These are phyloP conservation scores for Globodera rostochiensis DNA, from an alignment of 1,140 invertebrate species.

Conservation along the genomic window DNA sequence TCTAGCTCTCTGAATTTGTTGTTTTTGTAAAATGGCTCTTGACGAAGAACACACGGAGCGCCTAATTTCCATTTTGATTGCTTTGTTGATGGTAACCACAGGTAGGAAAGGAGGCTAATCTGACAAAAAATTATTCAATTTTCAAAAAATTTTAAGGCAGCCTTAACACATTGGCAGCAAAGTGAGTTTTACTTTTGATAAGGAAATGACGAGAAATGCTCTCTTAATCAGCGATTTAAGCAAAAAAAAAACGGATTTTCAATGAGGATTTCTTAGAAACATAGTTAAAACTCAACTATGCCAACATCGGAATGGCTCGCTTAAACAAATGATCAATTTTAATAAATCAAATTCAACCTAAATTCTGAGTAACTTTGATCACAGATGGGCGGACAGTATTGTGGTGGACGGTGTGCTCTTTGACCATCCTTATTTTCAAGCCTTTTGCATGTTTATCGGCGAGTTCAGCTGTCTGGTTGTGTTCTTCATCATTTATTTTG, in stretches of 20 bases:
- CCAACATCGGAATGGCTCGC: not conserved
- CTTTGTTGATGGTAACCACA: conserved; percentile 51
- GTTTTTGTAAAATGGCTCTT: conserved; percentile 1
- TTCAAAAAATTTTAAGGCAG: conserved; percentile 8
- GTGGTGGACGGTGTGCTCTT: conserved; percentile 56
- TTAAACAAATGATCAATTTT: not conserved
- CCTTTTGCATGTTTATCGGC: conserved; percentile 62
- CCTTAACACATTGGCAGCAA: conserved; percentile 63
- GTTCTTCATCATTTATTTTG: conserved; percentile 53
- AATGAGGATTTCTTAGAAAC: not conserved
- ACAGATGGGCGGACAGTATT: conserved; percentile 62
- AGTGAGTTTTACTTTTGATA: conserved; percentile 36
- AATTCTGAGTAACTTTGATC: conserved; percentile 18
- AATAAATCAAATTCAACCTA: not conserved
- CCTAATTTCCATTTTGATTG: conserved; percentile 36
- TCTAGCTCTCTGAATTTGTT: not conserved
- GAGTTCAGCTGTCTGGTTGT: conserved; percentile 62
- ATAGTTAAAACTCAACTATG: not conserved
- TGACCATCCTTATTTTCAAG: conserved; percentile 63
- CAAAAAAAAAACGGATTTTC: not conserved
- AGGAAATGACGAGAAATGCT: not conserved
- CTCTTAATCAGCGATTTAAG: not conserved
- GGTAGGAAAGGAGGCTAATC: not conserved
- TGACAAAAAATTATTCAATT: not conserved
- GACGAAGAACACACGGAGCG: conserved; percentile 37